Base-by-base conservation (phyloP, 2,797 vertebrate genomes). In the Chloroceryle inda region DNA sequence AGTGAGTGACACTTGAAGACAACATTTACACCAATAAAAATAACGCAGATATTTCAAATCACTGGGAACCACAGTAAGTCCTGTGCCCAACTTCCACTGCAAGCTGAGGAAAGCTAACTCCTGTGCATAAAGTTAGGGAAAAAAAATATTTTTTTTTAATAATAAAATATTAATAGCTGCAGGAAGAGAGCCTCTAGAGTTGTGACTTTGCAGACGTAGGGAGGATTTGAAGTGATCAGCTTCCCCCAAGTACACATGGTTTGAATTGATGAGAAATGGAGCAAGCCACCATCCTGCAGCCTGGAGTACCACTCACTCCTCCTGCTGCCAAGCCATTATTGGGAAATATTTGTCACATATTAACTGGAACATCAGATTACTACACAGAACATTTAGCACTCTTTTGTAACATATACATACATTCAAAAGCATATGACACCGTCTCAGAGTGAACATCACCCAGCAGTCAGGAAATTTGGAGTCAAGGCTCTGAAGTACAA, bases 341-440 rank as follows among this genome's bases (percentile, higher is more conserved):
- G 94, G 90, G 94, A 97, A 96, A 96, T 96, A 95, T 88, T 95
- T 96, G 94, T 94, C 97, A 94, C 91, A 86, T 95, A 91, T 94
- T 95, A 97, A 89, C 85, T 95, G 94, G 94, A 88, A 94, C 94
- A 96, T 91, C 88, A 29, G 88, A 75, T 96, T 89, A 95, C 89
- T 94, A 56, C 82, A 31, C 81, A 24, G 50, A 91, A 71, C 89
- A 59, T 89, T 94, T 92, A 85, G 90, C 67, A 61, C 89, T 44
- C 61, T 19, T 93, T 53, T 86, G 81, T 78, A 86, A 93, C 58
- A 31, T 9, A 61, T 16, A 85, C 76, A 59, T 87, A 88, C 29
- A 0, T 91, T 88, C 89, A 37, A 71, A 76, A 62, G 89, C 66
- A 3, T 2, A 9, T 2, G 66, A 66, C 88, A 72, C 69, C 3